Conservation (phyloP, 2,888 invertebrate species). For the Platypus cylindrus region DNA sequence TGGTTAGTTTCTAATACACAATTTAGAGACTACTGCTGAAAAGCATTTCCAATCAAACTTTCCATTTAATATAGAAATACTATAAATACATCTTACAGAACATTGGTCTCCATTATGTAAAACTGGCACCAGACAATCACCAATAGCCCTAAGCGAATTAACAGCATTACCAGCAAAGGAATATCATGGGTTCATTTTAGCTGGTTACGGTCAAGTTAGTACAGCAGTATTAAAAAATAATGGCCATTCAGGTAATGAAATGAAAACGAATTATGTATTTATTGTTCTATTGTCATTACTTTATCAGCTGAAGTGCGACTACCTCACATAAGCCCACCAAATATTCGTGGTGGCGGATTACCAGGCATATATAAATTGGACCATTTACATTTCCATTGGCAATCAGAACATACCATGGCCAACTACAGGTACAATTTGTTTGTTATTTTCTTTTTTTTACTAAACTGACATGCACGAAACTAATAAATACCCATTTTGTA, state of each 20-base stretch:
- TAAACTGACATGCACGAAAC: background rate
- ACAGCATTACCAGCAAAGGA: slow-evolving; percentile 10
- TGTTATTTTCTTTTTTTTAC: background rate
- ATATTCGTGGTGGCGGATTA: slow-evolving; percentile 8
- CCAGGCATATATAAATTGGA: slow-evolving; percentile 8
- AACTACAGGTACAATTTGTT: slow-evolving; percentile 2
- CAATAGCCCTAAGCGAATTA: slow-evolving; percentile 8
- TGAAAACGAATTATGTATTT: background rate
- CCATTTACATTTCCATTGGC: slow-evolving; percentile 16
- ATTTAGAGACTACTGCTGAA: too few relatives aligned
- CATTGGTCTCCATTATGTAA: slow-evolving; percentile 11
- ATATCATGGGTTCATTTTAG: slow-evolving; percentile 9
- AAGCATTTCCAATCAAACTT: too few relatives aligned
- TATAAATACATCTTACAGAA: slow-evolving; percentile 6
- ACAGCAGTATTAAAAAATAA: slow-evolving; percentile 14
- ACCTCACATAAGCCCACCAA: slow-evolving; percentile 18
- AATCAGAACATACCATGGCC: slow-evolving; percentile 13
- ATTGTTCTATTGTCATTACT: background rate
- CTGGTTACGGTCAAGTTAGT: slow-evolving; percentile 12
- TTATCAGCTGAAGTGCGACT: slow-evolving; percentile 29
- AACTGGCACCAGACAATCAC: slow-evolving; percentile 9
- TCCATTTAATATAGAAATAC: too few relatives aligned
- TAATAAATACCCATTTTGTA: slow-evolving; percentile 1
- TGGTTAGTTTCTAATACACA: too few relatives aligned
- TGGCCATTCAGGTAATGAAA: slow-evolving; percentile 16